These are phyloP conservation scores for Panagrolaimus sp. DNA, from an alignment of 1,140 invertebrate genomes.

Conservation along the genomic window DNA sequence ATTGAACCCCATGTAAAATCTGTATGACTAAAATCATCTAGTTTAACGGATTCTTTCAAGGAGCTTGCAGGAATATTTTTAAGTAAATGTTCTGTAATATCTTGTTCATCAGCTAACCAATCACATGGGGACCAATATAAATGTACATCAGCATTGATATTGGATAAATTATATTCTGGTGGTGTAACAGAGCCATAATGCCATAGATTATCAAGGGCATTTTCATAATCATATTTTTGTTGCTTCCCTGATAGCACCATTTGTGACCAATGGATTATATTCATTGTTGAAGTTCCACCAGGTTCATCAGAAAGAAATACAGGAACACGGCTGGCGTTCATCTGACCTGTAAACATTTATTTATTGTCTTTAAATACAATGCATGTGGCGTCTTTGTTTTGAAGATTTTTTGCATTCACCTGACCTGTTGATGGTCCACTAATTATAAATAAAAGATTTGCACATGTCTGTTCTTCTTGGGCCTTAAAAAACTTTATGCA, in stretches of 20 bases:
- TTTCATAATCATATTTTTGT: slow-evolving; percentile 15
- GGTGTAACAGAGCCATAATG: slow-evolving; percentile 15
- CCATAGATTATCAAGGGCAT: not conserved
- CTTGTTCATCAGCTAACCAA: slow-evolving; percentile 43
- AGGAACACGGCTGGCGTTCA: slow-evolving; percentile 1
- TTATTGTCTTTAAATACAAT: too few species aligned
- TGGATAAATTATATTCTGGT: slow-evolving; percentile 47
- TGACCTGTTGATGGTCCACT: slow-evolving; percentile 6
- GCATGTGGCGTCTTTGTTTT: too few species aligned
- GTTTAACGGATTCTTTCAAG: not conserved
- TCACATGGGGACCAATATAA: slow-evolving; percentile 50
- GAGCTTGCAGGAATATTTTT: not conserved
- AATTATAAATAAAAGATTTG: slow-evolving; percentile 9
- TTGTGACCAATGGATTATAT: slow-evolving; percentile 19
- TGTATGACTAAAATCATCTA: not conserved
- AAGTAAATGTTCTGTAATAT: not conserved
- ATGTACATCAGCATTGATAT: slow-evolving; percentile 37
- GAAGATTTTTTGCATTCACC: too few species aligned
- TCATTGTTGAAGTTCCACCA: slow-evolving; percentile 14
- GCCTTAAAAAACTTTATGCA: too few species aligned
- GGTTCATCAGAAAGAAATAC: slow-evolving; percentile 15
- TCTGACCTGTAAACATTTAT: too few species aligned
- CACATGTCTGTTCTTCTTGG: not conserved
- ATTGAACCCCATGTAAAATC: not conserved
- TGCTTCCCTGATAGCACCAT: not conserved